A percentile compares a stretch with the other conserved stretches of the same genome.
Conservation (phyloP, 2,113 vertebrate genomes). For the Salvelinus alpinus region DNA sequence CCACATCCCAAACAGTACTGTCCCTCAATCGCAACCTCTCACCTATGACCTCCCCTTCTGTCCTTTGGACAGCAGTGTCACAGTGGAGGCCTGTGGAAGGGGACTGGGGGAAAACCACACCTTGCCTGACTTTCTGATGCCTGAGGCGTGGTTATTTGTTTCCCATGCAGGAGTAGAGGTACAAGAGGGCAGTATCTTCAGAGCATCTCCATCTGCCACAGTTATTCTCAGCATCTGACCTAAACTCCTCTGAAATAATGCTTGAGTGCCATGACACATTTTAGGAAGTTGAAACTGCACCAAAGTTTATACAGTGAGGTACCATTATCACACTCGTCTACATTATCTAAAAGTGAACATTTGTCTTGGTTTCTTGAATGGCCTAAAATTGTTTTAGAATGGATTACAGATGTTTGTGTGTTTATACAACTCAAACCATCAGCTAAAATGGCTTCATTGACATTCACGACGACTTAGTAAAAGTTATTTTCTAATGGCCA, state of each 20-base stretch:
- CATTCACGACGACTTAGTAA: too few species aligned
- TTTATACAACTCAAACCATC: too few species aligned
- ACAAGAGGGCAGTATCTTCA: slow-evolving; percentile 4
- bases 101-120: slow-evolving; percentile 73
- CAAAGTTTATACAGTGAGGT: too few species aligned
- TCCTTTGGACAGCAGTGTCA: slow-evolving; percentile 45
- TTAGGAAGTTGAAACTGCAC: too few species aligned
- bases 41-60: slow-evolving; percentile 33
- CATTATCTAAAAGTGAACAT: too few species aligned
- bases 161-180: slow-evolving; percentile 32
- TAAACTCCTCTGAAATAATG: background rate
- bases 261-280: too few species aligned
- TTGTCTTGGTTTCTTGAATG: too few species aligned
- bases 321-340: too few species aligned
- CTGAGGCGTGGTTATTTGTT: slow-evolving; percentile 76
- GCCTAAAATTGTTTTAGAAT: too few species aligned
- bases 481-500: background rate
- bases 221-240: background rate
- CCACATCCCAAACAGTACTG: slow-evolving; percentile 35
- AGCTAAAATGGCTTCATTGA: too few species aligned
- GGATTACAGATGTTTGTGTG: too few species aligned
- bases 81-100: slow-evolving; percentile 45
- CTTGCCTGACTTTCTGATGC: slow-evolving; percentile 76
- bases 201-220: too few species aligned
- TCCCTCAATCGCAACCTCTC: slow-evolving; percentile 19